Evolutionary conservation across 2,888 invertebrate species (phyloP).

Genomic region (Phytoseiulus persimilis): DNA sequence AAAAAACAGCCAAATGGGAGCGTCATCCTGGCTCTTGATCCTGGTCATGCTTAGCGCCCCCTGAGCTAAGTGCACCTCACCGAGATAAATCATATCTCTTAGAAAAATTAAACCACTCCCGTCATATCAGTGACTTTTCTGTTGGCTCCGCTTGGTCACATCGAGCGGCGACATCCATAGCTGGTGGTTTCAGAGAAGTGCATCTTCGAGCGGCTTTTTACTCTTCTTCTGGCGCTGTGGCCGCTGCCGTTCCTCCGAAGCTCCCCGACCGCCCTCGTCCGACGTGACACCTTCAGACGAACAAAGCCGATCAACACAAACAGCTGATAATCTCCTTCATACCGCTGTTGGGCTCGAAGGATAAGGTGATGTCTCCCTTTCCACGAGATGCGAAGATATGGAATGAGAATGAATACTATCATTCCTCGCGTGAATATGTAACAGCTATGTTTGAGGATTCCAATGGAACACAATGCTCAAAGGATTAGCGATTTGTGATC

Average conservation of each 20-base stretch:
- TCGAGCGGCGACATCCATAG: neutral
- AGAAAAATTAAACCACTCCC: conserved; percentile 5
- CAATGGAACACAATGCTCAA: no score
- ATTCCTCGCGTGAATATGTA: no score
- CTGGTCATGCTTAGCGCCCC: neutral
- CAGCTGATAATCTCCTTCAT: neutral
- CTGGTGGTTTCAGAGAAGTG: neutral
- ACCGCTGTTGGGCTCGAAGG: neutral
- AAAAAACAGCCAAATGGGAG: neutral
- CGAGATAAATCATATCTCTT: neutral
- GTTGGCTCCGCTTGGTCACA: neutral
- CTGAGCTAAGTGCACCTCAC: neutral
- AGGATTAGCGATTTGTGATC: no score
- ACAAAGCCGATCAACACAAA: neutral
- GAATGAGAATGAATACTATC: no score
- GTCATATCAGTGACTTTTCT: neutral
- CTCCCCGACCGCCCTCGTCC: neutral
- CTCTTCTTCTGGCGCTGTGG: neutral
- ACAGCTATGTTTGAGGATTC: no score
- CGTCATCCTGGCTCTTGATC: neutral
- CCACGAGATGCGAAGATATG: no score
- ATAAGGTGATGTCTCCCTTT: neutral
- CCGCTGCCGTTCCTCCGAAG: neutral
- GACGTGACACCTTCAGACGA: neutral
- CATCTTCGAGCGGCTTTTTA: neutral